A percentile compares a stretch with the other conserved stretches of the same genome.
phyloP scores from a whole-genome alignment of 2,888 invertebrate genomes.

The Ecliptopera silaceata region DNA sequence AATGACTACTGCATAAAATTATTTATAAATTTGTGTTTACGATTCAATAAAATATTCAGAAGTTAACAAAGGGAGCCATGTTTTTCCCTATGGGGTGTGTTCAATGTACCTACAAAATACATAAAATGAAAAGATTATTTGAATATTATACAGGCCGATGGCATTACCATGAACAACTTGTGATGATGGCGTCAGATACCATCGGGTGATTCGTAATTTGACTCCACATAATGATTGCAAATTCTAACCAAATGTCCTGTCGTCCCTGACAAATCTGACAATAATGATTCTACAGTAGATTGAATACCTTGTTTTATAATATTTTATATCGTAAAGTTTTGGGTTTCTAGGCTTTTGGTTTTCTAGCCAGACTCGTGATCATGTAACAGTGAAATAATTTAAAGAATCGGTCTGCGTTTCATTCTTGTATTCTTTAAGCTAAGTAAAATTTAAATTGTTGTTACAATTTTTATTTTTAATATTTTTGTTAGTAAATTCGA shows the following conservation, averaged over 20 bases:
- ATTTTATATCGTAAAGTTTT: background rate
- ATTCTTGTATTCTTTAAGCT: too few species aligned
- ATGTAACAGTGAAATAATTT: too few species aligned
- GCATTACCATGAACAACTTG: background rate
- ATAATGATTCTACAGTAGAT: background rate
- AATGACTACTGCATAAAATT: too few species aligned
- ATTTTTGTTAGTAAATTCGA: too few species aligned
- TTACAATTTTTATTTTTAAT: too few species aligned
- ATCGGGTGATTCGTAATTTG: slow-evolving; percentile 28
- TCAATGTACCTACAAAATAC: background rate
- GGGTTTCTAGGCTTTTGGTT: too few species aligned
- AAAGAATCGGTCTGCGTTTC: too few species aligned
- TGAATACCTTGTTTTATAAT: background rate
- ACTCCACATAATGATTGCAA: slow-evolving; percentile 11
- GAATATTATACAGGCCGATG: background rate
- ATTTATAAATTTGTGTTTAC: too few species aligned
- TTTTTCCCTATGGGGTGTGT: background rate
- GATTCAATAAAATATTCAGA: too few species aligned
- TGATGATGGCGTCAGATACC: slow-evolving; percentile 21
- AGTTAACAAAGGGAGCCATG: too few species aligned
- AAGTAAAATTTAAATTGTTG: too few species aligned
- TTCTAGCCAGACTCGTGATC: too few species aligned
- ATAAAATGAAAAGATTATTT: background rate
- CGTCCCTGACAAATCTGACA: slow-evolving; percentile 20
- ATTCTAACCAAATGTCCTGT: slow-evolving; percentile 25